Base-by-base conservation (phyloP, 2,113 vertebrate genomes). In the Calcarius ornatus region DNA sequence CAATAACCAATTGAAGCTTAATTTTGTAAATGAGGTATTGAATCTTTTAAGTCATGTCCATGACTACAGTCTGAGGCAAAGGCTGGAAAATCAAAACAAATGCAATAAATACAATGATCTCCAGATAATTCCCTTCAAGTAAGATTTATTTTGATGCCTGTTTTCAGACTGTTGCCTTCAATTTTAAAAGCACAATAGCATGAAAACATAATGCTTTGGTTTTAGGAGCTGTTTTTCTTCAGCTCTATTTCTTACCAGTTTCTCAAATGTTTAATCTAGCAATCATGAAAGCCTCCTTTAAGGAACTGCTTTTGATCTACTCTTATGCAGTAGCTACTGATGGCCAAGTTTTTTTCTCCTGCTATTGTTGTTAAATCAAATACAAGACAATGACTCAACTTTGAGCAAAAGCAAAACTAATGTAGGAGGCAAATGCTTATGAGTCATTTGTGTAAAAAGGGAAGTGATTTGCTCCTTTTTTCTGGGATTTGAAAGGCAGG, bases 301-400 rank as follows among this genome's bases (percentile, higher is more conserved):
- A 97, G 88, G 63, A 72, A 69, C 7, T 81, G 37, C 65, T 91
- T 95, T 94, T 95, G 88, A 86, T 81, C 48, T 56, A 70, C 31
- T 56, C 43, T 81, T 50, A 66, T 0, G 1, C 79, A 80, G 71
- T 11, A 92, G 51, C 68, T 93, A 73, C 40, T 7, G 6, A 69
- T 65, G 81, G 42, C 37, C 57, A 10, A 27, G 38, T 56, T 61
- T 79, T 53, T 59, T 24, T 11, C n/a, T 50, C 22, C 33, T 31
- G 38, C 72, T 83, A 80, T 81, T 96, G 51, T 95, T 91, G 66
- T 84, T 83, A 94, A 96, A 91, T 95, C 88, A 91, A 94, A 95
- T 82, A 75, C 24, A 86, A 92, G 91, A 92, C 91, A 96, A 93
- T 96, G 92, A 95, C 77, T 97, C 96, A 94, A 86, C 88, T 91